Evolutionary conservation across 2,113 vertebrate genomes (phyloP), one percentile per base, ranked within the genome.

Genomic region (Corynorhinus townsendii): DNA sequence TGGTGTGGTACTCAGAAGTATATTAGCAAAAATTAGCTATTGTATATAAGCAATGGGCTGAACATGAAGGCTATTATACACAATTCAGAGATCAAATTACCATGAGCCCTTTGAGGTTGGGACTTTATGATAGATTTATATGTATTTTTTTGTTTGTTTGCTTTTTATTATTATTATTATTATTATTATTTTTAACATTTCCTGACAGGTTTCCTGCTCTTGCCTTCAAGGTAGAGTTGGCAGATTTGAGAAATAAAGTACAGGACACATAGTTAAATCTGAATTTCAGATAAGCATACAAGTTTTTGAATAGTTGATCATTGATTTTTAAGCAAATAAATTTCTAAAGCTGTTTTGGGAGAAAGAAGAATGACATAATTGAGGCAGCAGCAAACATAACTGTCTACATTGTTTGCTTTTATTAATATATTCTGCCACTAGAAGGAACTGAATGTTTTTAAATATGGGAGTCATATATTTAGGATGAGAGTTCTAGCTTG

Each of bases 311-410:
- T 56, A 72, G 24, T 73, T 64, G 7, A 30, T 76, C 5, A 45
- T 11, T 47, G 47, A 88, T 75, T 80, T 84, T 82, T 90, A 52
- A 73, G 11, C n/a, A 94, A 93, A 91, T 69, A 73, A 54, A 79
- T 90, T 17, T 85, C 64, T 79, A 71, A 45, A 28, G 4, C 30
- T 69, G 11, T 66, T 59, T 86, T 88, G 30, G 28, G 6, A 4
- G 7, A 12, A 24, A 87, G 11, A 89, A 3, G 5, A 94, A 64
- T 28, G 26, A 92, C 24, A 45, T 76, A 47, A 84, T 86, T 91
- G 88, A 96, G 26, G 9, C 7, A 91, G n/a, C 45, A 91, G 11
- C 7, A 76, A 85, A 91, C 14, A 59, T 66, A 56, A 47, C 35
- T 75, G 56, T 62, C 47, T 91, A 62, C 3, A 64, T 24, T 89